Conservation (phyloP, 2,888 invertebrate species). For the Tenthredo distinguenda region DNA sequence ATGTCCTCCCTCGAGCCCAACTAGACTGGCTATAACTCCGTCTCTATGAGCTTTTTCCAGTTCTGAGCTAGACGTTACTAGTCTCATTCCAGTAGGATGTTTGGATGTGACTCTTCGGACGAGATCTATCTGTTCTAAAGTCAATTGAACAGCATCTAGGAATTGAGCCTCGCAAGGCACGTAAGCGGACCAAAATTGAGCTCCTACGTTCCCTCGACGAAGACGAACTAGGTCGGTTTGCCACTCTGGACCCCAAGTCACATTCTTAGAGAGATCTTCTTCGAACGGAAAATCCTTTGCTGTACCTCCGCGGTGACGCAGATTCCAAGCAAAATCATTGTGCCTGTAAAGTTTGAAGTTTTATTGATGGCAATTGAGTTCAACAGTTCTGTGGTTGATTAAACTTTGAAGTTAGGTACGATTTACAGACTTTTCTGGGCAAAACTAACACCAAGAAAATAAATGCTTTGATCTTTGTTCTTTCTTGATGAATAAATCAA, state of each 20-base stretch:
- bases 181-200: constrained; percentile 78
- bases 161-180: constrained; percentile 84
- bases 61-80: constrained; percentile 81
- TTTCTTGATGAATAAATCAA: not conserved
- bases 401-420: not conserved
- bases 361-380: not conserved
- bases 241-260: constrained; percentile 74
- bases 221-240: constrained; percentile 80
- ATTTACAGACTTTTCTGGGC: not conserved
- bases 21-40: constrained; percentile 82
- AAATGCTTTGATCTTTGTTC: not conserved
- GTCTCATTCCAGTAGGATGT: constrained; percentile 79
- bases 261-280: constrained; percentile 73
- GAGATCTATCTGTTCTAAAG: constrained; percentile 85
- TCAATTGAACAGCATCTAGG: constrained; percentile 84
- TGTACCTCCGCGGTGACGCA: constrained; percentile 75
- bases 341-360: constrained; percentile 66
- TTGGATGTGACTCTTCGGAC: constrained; percentile 81
- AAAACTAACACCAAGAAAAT: not conserved
- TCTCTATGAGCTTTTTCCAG: constrained; percentile 82
- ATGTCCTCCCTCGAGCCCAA: constrained; percentile 86
- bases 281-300: constrained; percentile 77
- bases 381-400: not conserved
- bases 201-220: constrained; percentile 78
- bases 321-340: constrained; percentile 78